Conservation (phyloP, 2,888 invertebrate genomes). For the Lochmaea capreae region DNA sequence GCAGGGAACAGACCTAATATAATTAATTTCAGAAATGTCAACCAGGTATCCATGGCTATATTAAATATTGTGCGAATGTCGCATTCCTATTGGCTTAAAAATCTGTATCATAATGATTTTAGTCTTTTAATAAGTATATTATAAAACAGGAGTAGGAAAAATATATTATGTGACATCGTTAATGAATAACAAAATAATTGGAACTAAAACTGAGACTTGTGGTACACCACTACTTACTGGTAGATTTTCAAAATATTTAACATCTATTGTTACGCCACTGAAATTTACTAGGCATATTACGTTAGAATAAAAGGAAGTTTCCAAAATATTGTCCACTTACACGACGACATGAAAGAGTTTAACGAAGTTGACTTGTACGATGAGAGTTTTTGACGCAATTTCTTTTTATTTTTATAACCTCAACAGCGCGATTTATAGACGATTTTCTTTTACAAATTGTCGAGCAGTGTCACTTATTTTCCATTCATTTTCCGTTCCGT, state of each 20-base stretch:
- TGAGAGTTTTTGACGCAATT: constrained; percentile 12
- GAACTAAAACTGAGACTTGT: too few species aligned
- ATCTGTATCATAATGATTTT: too few species aligned
- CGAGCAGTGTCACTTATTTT: not conserved
- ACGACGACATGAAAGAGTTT: constrained; percentile 5
- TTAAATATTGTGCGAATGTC: too few species aligned
- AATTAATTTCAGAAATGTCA: too few species aligned
- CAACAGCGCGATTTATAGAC: not conserved
- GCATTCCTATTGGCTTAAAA: too few species aligned
- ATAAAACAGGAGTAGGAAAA: too few species aligned
- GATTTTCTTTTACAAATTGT: not conserved
- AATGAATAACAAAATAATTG: too few species aligned
- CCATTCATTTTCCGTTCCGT: not conserved
- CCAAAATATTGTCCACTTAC: constrained; percentile 21
- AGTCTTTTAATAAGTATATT: too few species aligned
- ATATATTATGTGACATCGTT: too few species aligned
- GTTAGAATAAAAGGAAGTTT: constrained; percentile 26
- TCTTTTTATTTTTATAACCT: constrained; percentile 19
- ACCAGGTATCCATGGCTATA: too few species aligned
- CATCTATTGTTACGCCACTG: constrained; percentile 6
- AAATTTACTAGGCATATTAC: constrained; percentile 12
- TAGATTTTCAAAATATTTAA: not conserved
- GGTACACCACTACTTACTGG: too few species aligned
- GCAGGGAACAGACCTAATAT: too few species aligned
- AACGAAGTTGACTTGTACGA: constrained; percentile 22